A percentile compares a stretch with the other conserved stretches of the same genome.
phyloP scores from a whole-genome alignment of 2,113 vertebrate genomes.

The Plecturocebus donacophilus region DNA sequence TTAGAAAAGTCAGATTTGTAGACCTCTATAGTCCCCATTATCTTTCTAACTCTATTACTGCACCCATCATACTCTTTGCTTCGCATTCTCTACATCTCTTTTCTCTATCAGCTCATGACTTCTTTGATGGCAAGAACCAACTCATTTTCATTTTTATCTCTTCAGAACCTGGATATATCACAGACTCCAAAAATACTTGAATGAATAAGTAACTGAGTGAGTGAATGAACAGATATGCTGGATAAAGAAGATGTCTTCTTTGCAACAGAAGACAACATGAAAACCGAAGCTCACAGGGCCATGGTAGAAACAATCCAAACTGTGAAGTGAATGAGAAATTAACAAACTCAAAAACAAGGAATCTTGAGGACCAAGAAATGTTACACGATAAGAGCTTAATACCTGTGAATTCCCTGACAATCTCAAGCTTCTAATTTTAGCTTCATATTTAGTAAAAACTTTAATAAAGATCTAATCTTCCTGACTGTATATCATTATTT shows the following conservation, averaged over 20 bases:
- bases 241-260: background rate
- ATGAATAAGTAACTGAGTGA: background rate
- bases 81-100: background rate
- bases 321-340: background rate
- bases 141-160: background rate
- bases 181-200: background rate
- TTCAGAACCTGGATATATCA: background rate
- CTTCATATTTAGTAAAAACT: background rate
- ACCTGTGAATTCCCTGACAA: background rate
- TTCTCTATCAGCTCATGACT: background rate
- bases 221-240: background rate
- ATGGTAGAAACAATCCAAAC: background rate
- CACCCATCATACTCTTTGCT: background rate
- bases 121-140: background rate
- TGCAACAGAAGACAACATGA: background rate
- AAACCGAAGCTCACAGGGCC: fast-evolving
- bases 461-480: background rate
- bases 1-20: background rate
- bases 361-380: background rate
- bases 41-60: background rate
- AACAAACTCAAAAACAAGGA: background rate
- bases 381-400: background rate
- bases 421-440: background rate
- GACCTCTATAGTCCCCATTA: background rate
- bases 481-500: background rate